Conservation (phyloP, 2,888 invertebrate species). For the Caenorhabditis sp. region DNA sequence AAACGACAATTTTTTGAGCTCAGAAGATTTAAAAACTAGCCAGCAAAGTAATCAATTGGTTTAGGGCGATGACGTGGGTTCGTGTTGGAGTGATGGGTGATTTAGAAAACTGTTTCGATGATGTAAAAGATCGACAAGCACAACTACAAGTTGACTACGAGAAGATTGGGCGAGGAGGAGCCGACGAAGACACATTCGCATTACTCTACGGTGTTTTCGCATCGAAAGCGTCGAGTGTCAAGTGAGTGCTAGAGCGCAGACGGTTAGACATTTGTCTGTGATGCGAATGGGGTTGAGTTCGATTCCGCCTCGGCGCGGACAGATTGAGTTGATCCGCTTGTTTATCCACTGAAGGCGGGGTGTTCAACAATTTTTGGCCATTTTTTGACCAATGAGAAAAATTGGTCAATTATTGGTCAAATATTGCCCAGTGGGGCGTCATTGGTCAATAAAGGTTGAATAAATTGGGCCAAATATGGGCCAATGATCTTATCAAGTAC, state of each 20-base stretch:
- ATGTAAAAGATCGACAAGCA: conserved; percentile 56
- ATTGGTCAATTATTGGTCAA: too few species aligned
- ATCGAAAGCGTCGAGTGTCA: conserved; percentile 62
- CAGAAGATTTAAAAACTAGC: not conserved
- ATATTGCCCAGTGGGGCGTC: too few species aligned
- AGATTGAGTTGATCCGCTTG: conserved; percentile 32
- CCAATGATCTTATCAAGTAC: too few species aligned
- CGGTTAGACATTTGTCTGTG: not conserved
- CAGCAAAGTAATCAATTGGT: conserved; percentile 2
- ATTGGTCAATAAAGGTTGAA: too few species aligned
- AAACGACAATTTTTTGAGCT: not conserved
- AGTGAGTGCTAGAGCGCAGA: conserved; percentile 43
- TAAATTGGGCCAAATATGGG: too few species aligned
- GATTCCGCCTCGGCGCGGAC: conserved; percentile 6
- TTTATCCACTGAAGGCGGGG: not conserved
- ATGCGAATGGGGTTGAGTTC: conserved; percentile 3
- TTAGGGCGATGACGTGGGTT: conserved; percentile 67
- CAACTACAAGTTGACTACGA: conserved; percentile 50
- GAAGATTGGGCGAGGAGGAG: conserved; percentile 46
- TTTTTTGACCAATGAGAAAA: too few species aligned
- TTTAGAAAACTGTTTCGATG: conserved; percentile 58
- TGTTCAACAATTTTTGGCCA: too few species aligned
- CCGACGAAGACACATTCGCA: conserved; percentile 67
- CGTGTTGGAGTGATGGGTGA: conserved; percentile 64
- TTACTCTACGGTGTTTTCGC: conserved; percentile 69